Base-by-base conservation (phyloP, 2,113 vertebrate genomes). In the Illadopsis cleaveri region DNA sequence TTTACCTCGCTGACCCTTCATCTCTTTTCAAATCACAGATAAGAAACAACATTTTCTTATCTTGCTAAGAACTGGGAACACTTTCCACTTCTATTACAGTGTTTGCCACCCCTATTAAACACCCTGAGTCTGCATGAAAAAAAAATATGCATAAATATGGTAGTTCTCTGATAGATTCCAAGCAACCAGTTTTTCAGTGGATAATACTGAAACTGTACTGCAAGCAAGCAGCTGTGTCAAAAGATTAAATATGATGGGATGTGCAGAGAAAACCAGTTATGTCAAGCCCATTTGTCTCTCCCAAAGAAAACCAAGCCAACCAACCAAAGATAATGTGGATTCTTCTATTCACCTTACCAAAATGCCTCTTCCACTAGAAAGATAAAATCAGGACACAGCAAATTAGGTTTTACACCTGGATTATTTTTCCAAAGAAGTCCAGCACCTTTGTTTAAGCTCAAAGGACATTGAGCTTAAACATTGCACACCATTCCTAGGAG, bases 41-140 rank as follows among this genome's bases (percentile, higher is more conserved):
- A 92, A 93, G 82, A 72, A 93, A 87, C 82, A 92, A 84, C 56
- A 83, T 95, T 96, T 96, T 78, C 85, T 94, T 93, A 93, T 90
- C 93, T 86, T 79, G 40, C 79, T 88, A 86, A 86, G 90, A 96
- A 91, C 66, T 77, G 44, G 64, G 38, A 91, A 90, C 25, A 27
- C 70, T 82, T 91, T 90, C 64, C 68, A 83, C 51, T 94, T 90
- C 82, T 86, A 58, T 71, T 86, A 62, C 50, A 91, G 12, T 65
- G 83, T 77, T 62, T 66, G 42, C 70, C 47, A 89, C 11, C 20
- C 31, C 68, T 90, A 65, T 60, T 90, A 91, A 85, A 54, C 50
- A 71, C 50, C 50, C 38, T 37, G 56, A 73, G n/a, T 14, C 54
- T 68, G 10, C 11, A 40, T 5, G 4, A 35, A 80, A 88, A 64